Conservation (phyloP, 1,140 invertebrate genomes). For the Psix sp. region DNA sequence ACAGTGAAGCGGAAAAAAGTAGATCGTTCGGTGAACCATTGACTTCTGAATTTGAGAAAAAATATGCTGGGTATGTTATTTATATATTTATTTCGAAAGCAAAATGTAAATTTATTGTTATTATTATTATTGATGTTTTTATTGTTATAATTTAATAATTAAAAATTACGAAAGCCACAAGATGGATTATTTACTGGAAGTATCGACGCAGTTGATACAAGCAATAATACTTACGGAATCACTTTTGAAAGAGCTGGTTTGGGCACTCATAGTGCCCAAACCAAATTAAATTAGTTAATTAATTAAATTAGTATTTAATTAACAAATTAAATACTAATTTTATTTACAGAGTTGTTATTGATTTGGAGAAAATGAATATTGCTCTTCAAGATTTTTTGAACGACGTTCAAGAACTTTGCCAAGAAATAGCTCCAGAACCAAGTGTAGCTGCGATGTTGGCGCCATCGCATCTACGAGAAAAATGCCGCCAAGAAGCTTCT, state of each 20-base stretch:
- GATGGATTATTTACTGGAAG: constrained; percentile 97
- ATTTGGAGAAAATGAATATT: constrained; percentile 93
- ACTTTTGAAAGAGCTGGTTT: constrained; percentile 96
- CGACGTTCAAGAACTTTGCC: constrained; percentile 89
- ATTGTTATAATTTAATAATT: too few relatives aligned
- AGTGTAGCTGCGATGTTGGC: constrained; percentile 91
- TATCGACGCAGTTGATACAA: constrained; percentile 98
- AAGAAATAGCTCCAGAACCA: constrained; percentile 91
- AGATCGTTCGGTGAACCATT: constrained; percentile 87
- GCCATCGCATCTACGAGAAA: constrained; percentile 90
- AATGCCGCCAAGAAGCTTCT: constrained; percentile 89
- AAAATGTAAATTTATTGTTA: too few relatives aligned
- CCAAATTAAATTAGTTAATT: too few relatives aligned
- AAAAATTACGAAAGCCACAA: constrained; percentile 94
- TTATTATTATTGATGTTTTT: too few relatives aligned
- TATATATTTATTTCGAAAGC: too few relatives aligned
- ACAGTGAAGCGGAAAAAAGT: constrained; percentile 92
- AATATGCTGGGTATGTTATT: constrained; percentile 84
- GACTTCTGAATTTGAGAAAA: constrained; percentile 90
- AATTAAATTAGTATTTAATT: too few relatives aligned
- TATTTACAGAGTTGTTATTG: constrained; percentile 83
- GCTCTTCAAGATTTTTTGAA: constrained; percentile 91
- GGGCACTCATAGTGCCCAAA: constrained; percentile 96
- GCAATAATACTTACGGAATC: constrained; percentile 97
- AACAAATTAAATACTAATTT: constrained; percentile 7